These are phyloP conservation scores for Troides helena DNA, from an alignment of 2,888 invertebrate species.

Conservation along the genomic window DNA sequence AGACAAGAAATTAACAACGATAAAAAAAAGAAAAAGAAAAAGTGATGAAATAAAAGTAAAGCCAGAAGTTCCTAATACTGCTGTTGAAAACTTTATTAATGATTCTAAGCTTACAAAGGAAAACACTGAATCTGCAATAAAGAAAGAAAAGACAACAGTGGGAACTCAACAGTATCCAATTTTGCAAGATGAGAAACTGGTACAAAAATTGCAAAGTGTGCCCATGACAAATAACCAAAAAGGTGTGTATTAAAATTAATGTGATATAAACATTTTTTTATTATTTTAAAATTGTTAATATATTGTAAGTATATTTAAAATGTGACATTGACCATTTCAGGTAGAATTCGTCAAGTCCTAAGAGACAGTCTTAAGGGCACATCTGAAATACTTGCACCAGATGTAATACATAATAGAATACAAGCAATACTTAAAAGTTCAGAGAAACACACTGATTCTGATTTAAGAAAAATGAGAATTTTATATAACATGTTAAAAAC, in stretches of 20 bases:
- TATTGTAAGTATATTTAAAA: not conserved
- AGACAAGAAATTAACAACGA: slow-evolving; percentile 10
- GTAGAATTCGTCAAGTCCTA: slow-evolving; percentile 60
- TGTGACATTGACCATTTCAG: slow-evolving; percentile 43
- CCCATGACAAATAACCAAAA: slow-evolving; percentile 67
- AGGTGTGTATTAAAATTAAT: slow-evolving; percentile 46
- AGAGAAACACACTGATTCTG: slow-evolving; percentile 47
- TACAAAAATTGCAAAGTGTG: slow-evolving; percentile 52
- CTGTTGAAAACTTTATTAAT: not conserved
- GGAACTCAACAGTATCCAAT: slow-evolving; percentile 46
- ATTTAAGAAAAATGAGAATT: slow-evolving; percentile 61
- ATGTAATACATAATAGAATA: slow-evolving; percentile 61
- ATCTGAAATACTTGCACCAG: slow-evolving; percentile 50
- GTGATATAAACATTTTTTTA: too few relatives aligned
- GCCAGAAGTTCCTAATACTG: not conserved
- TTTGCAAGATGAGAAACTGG: slow-evolving; percentile 52
- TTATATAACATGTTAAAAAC: slow-evolving; percentile 65
- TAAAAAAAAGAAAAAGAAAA: slow-evolving; percentile 21
- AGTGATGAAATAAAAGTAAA: slow-evolving; percentile 8
- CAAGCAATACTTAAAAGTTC: slow-evolving; percentile 50
- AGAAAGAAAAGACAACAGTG: slow-evolving; percentile 14
- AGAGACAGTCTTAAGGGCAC: slow-evolving; percentile 57
- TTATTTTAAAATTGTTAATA: too few relatives aligned
- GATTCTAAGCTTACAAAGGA: slow-evolving; percentile 7
- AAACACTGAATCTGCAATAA: slow-evolving; percentile 3